Percentiles rank a stretch among this genome's conserved stretches.
Conservation (phyloP, 64 coral and sea anemone species). For the Pachyseris speciosa region DNA sequence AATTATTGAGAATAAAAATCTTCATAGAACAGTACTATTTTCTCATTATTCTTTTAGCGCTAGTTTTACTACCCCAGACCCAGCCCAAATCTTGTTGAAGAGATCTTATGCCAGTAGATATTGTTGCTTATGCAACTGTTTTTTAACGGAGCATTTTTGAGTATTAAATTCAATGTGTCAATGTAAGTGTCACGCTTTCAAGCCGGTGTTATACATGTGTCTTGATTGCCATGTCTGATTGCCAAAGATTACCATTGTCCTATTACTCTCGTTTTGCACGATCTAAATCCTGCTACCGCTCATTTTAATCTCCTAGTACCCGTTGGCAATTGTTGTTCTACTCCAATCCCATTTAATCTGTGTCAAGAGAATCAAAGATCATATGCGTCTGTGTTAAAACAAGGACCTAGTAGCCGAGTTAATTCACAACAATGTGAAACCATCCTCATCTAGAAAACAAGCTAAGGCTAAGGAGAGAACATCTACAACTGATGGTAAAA, state of each 20-base stretch:
- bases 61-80: too few species aligned
- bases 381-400: not conserved
- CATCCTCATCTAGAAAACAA: not conserved
- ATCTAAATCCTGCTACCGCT: not conserved
- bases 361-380: not conserved
- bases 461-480: not conserved
- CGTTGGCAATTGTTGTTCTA: not conserved
- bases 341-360: not conserved
- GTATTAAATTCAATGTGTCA: conserved; percentile 9
- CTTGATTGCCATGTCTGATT: too few species aligned
- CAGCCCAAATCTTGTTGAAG: too few species aligned
- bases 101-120: too few species aligned
- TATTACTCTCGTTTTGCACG: conserved; percentile 38
- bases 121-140: too few species aligned
- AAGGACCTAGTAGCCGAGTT: not conserved
- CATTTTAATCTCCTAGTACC: conserved; percentile 32
- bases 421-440: too few species aligned
- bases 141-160: too few species aligned
- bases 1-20: too few species aligned
- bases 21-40: too few species aligned
- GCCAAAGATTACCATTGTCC: not conserved
- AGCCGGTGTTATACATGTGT: too few species aligned
- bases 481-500: not conserved
- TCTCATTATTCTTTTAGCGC: too few species aligned
- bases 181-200: too few species aligned